Conservation (phyloP, 2,113 vertebrate genomes). For the Pseudorasbora parva region DNA sequence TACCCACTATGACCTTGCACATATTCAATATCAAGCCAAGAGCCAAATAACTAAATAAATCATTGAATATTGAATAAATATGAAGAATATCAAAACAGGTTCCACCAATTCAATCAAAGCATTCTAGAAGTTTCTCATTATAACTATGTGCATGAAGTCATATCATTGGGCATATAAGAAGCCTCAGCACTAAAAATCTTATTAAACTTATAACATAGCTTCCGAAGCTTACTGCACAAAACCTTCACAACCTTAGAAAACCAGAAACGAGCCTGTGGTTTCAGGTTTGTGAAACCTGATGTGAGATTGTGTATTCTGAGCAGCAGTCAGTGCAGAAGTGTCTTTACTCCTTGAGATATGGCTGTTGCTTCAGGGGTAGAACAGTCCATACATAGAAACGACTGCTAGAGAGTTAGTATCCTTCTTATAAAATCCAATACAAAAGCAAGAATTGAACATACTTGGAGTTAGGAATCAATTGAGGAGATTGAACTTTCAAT, state of each 20-base stretch:
- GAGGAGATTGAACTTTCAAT: neutral
- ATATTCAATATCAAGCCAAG: neutral
- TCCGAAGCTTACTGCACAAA: slow-evolving; percentile 18
- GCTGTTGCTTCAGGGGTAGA: neutral
- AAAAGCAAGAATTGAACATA: neutral
- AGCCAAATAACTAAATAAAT: neutral
- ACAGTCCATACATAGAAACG: neutral
- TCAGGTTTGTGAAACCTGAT: neutral
- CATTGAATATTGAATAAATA: neutral
- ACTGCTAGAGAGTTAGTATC: neutral
- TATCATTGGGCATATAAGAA: neutral
- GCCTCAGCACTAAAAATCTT: neutral
- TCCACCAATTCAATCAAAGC: neutral
- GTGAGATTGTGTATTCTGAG: slow-evolving; percentile 4
- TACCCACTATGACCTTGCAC: neutral
- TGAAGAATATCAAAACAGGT: neutral
- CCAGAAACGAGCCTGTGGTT: neutral
- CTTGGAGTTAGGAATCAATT: neutral
- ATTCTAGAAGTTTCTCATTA: neutral
- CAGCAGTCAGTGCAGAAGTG: neutral
- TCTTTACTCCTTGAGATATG: neutral
- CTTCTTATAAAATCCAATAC: neutral
- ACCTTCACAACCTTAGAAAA: slow-evolving; percentile 10
- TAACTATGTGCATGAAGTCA: neutral
- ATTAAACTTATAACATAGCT: slow-evolving; percentile 13